Conservation (phyloP, 2,113 vertebrate genomes). For the Bolborhynchus lineola region DNA sequence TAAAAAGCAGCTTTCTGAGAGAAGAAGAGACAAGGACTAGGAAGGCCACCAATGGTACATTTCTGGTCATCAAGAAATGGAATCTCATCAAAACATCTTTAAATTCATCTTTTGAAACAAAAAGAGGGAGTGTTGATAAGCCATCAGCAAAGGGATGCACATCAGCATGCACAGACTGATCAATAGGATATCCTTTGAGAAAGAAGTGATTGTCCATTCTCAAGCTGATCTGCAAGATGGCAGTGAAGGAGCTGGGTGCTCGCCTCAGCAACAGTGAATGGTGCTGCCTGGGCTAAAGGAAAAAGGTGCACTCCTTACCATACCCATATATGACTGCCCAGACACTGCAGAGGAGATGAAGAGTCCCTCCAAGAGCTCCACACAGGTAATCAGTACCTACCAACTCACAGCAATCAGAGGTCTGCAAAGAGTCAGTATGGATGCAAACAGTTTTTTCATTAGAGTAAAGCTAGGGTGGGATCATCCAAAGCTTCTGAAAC, state of each 20-base stretch:
- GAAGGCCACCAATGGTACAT: not conserved
- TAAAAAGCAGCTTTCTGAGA: not conserved
- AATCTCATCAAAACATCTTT: not conserved
- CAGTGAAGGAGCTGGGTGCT: not conserved
- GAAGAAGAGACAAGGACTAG: not conserved
- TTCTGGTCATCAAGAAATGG: not conserved
- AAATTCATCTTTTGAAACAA: not conserved
- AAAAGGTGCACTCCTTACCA: rapidly evolving
- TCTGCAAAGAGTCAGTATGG: not conserved
- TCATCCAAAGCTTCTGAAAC: not conserved
- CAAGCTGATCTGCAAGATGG: not conserved
- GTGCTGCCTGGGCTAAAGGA: not conserved
- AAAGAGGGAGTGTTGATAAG: not conserved
- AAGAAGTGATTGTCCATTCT: not conserved
- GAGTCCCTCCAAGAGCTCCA: not conserved
- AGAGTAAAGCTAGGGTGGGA: not conserved
- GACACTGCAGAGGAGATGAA: not conserved
- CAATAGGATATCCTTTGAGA: not conserved
- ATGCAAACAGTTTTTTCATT: not conserved
- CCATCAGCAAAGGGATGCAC: not conserved
- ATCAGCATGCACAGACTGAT: not conserved
- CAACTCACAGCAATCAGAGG: not conserved
- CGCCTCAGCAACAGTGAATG: not conserved
- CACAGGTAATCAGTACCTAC: not conserved
- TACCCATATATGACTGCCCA: not conserved